Percentiles rank a stretch among this genome's conserved stretches.
These are phyloP conservation scores for Varanus komodoensis DNA, from an alignment of 2,113 vertebrate species.

Conservation along the genomic window DNA sequence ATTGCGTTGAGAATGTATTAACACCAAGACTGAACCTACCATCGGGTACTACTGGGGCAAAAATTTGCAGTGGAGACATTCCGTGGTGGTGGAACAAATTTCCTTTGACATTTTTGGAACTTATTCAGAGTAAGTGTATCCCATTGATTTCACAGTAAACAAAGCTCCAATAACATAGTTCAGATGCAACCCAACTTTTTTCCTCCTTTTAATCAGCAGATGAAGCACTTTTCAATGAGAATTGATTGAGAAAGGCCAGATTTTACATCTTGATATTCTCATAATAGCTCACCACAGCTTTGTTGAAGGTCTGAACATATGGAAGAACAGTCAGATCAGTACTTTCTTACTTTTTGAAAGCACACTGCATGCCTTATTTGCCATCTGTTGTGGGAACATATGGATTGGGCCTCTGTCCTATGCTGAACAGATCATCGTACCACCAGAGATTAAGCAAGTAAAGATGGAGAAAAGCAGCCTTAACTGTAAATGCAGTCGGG, in stretches of 20 bases:
- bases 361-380: neutral
- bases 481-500: conserved; percentile 23
- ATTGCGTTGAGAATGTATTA: neutral
- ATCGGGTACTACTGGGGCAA: neutral
- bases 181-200: neutral
- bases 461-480: conserved; percentile 5
- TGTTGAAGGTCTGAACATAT: conserved; percentile 3
- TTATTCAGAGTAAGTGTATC: neutral
- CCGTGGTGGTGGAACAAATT: neutral
- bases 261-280: neutral
- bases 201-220: neutral
- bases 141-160: neutral
- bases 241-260: neutral
- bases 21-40: neutral
- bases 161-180: neutral
- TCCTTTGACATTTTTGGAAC: neutral
- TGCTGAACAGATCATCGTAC: neutral
- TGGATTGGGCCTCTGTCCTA: neutral
- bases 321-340: conserved; percentile 12
- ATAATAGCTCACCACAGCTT: neutral
- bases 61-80: too few relatives aligned
- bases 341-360: neutral
- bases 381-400: neutral
- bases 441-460: conserved; percentile 33
- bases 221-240: neutral